These are phyloP conservation scores for Mus spicilegus DNA, from an alignment of 2,113 vertebrate species.

Conservation along the genomic window DNA sequence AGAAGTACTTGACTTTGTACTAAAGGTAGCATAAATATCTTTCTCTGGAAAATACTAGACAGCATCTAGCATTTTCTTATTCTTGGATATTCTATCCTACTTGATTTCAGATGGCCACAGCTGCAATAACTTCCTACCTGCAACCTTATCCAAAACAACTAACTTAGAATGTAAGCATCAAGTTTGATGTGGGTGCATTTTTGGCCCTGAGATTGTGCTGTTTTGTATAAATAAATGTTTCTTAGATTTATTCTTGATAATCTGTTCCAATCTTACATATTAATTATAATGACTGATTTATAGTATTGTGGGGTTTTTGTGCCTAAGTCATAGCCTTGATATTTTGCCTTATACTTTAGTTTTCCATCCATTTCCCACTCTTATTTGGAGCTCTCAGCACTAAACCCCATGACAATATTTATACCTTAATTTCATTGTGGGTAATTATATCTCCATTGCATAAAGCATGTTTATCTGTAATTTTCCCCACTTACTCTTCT, in stretches of 20 bases:
- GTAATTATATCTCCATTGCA: neutral
- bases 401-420: neutral
- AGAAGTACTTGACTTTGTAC: neutral
- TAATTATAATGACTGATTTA: neutral
- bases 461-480: neutral
- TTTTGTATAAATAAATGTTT: neutral
- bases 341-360: neutral
- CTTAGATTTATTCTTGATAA: neutral
- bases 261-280: neutral
- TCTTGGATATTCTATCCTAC: neutral
- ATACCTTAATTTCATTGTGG: neutral
- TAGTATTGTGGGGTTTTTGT: neutral
- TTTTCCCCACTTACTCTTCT: neutral
- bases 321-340: neutral
- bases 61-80: neutral
- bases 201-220: neutral
- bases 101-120: neutral
- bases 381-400: neutral
- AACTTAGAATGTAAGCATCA: neutral
- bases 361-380: neutral
- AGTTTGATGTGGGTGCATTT: neutral
- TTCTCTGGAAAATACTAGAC: neutral
- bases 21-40: neutral
- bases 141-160: neutral
- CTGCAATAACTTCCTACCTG: neutral